Base-by-base conservation (phyloP, 1,140 invertebrate species). In the Cyclina sinensis region DNA sequence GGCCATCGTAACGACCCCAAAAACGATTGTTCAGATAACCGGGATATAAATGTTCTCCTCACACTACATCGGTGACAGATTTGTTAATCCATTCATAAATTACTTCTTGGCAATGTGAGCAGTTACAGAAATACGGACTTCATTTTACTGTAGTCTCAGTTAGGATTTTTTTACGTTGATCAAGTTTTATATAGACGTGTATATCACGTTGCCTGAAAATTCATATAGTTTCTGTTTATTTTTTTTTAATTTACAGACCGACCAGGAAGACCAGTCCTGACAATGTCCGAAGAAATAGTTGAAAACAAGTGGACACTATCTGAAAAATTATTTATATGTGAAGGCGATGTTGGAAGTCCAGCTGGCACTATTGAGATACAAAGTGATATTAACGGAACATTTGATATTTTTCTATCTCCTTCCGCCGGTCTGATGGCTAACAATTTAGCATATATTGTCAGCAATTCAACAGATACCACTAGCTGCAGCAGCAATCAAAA, bases 281-380 rank as follows among this genome's bases (percentile, higher is more conserved):
- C 12, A 73, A 73, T 73, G 68, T 73, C 68, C 32, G 14, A 32
- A 43, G 68, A 73, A 43, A 73, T 73, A 32, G 35, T 73, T 35
- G 32, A 73, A 35, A 73, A 73, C n/a, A 73, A 73, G 39, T 73
- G 32, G 12, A 73, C 68, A 18, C n/a, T 73, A 39, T 12, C 14
- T 12, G 68, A 35, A 14, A 35, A 32, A 73, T 11, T 43, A 14
- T 73, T 73, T 43, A 18, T 35, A 11, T 73, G 68, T 35, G 24
- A 35, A 27, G 68, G 68, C 0, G 32, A 73, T 7, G 1, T 73
- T 35, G 68, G 68, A 39, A 5, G 21, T n/a, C 68, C 68, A 27
- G 0, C 68, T 32, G 68, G 68, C 11, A 35, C 68, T 18, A 35
- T 73, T 7, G 68, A 39, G 3, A 35, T 73, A 73, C 32, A 73